These are phyloP conservation scores for Drosophila sechellia DNA, from an alignment of 1,140 invertebrate genomes.

Conservation along the genomic window DNA sequence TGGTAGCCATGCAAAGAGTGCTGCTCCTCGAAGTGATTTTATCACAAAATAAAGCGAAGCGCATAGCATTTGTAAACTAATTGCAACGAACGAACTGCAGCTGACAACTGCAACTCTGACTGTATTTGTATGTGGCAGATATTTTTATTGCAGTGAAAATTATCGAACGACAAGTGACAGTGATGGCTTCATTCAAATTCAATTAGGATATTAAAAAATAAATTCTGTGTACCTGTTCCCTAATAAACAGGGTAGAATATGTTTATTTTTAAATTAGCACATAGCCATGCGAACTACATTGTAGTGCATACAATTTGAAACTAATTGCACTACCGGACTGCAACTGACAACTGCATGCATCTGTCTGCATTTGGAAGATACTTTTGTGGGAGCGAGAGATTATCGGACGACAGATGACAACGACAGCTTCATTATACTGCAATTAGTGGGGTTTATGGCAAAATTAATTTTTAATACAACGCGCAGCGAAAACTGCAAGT, in stretches of 20 bases:
- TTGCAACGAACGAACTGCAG: slow-evolving; percentile 35
- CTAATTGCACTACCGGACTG: slow-evolving; percentile 12
- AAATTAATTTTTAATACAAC: slow-evolving; percentile 77
- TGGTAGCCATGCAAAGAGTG: slow-evolving; percentile 51
- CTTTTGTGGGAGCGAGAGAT: slow-evolving; percentile 54
- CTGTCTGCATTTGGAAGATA: slow-evolving; percentile 12
- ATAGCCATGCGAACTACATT: not conserved
- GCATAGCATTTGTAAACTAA: slow-evolving; percentile 50
- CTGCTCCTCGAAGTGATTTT: slow-evolving; percentile 5
- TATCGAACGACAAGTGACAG: slow-evolving; percentile 68
- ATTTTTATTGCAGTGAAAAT: slow-evolving; percentile 10
- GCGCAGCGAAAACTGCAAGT: slow-evolving; percentile 69
- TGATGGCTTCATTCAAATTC: slow-evolving; percentile 75
- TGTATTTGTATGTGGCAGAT: not conserved
- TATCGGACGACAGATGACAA: slow-evolving; percentile 78
- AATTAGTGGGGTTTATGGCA: slow-evolving; percentile 60
- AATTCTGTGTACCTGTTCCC: not conserved
- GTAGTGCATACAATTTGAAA: not conserved
- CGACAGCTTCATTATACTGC: slow-evolving; percentile 82
- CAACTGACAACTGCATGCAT: slow-evolving; percentile 28
- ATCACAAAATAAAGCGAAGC: slow-evolving; percentile 31
- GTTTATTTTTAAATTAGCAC: too few species aligned
- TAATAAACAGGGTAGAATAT: too few species aligned
- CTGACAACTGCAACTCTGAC: slow-evolving; percentile 32
- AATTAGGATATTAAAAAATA: slow-evolving; percentile 37